Conservation (phyloP, 2,113 vertebrate genomes). For the Sander vitreus region DNA sequence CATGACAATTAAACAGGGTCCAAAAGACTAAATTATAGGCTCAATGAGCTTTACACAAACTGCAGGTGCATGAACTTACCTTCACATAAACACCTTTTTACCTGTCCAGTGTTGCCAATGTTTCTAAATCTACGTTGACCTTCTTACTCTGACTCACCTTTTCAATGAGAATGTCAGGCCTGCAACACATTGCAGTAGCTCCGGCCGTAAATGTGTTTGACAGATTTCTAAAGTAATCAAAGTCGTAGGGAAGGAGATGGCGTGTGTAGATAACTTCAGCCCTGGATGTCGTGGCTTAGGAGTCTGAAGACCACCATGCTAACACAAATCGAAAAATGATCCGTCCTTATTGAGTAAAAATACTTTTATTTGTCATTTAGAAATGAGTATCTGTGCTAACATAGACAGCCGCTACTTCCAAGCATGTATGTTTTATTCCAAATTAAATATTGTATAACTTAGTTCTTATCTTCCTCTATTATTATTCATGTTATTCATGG, state of each 20-base stretch:
- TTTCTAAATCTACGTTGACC: constrained; percentile 10
- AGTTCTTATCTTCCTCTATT: not conserved
- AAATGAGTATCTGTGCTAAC: not conserved
- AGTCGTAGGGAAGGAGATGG: constrained; percentile 33
- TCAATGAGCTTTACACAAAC: constrained; percentile 7
- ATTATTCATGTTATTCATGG: not conserved
- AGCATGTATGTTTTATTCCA: not conserved
- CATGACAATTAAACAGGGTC: not conserved
- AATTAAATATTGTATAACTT: not conserved
- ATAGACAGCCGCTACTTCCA: not conserved
- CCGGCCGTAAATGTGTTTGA: constrained; percentile 63
- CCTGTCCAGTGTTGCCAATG: not conserved
- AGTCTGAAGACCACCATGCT: constrained; percentile 6
- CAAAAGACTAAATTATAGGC: not conserved
- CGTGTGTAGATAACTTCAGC: constrained; percentile 41
- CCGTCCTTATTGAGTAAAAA: not conserved
- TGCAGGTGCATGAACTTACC: constrained; percentile 1
- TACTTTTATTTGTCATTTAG: constrained; percentile 6
- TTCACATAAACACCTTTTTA: not conserved
- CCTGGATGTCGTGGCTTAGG: constrained; percentile 30
- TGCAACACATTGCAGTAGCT: constrained; percentile 54
- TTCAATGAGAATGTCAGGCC: not conserved
- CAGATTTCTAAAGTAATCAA: constrained; percentile 60
- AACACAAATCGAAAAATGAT: constrained; percentile 34
- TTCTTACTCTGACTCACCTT: constrained; percentile 24